These are phyloP conservation scores for Drosophila paranaensis DNA, from an alignment of 2,888 invertebrate species.

Conservation along the genomic window DNA sequence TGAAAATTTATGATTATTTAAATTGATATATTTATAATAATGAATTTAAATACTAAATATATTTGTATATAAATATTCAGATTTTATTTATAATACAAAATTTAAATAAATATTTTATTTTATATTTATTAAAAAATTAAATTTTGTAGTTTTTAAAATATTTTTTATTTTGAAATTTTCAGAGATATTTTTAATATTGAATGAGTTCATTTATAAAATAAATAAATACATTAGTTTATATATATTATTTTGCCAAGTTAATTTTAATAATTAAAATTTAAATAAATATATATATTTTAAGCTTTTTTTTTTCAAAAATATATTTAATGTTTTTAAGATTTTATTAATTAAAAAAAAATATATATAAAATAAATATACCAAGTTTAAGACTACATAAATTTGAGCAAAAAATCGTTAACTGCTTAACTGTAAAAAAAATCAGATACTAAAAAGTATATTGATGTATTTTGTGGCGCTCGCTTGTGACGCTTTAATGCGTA, in stretches of 20 bases:
- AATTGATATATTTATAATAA: too few species aligned
- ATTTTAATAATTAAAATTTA: neutral
- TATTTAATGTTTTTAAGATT: neutral
- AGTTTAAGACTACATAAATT: neutral
- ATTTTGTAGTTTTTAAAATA: neutral
- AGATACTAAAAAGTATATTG: neutral
- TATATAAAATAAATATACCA: neutral
- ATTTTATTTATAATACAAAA: neutral
- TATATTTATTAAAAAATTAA: too few species aligned
- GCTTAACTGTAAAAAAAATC: neutral
- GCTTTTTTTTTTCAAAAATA: neutral
- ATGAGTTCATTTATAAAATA: too few species aligned
- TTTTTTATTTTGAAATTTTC: too few species aligned
- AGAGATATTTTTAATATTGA: too few species aligned
- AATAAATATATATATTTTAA: neutral
- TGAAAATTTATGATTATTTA: too few species aligned
- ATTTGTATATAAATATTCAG: neutral
- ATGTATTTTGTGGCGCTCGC: neutral
- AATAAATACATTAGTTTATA: too few species aligned
- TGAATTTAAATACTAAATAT: too few species aligned
- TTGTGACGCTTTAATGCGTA: slow-evolving; percentile 52
- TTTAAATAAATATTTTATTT: too few species aligned
- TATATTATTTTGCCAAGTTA: too few species aligned
- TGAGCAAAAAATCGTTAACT: neutral
- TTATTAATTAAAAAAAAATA: neutral